Evolutionary conservation across 2,113 vertebrate genomes (phyloP).

Genomic region (Columba janthina): DNA sequence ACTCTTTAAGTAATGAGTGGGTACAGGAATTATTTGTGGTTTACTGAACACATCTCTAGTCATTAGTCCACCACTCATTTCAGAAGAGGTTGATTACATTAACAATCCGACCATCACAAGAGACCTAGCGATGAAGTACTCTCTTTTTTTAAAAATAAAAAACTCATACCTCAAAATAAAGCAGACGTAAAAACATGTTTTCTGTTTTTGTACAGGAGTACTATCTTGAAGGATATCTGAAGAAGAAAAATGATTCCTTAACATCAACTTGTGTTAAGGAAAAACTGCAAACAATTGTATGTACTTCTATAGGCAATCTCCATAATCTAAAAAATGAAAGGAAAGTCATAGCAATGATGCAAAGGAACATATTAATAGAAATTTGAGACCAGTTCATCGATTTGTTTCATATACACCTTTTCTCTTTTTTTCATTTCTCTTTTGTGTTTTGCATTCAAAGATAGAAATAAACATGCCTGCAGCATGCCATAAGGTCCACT

Average conservation of each 20-base stretch:
- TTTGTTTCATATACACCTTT: background rate
- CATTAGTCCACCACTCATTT: slow-evolving; percentile 6
- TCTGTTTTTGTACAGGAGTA: background rate
- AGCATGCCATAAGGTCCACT: background rate
- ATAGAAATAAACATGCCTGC: background rate
- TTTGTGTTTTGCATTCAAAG: background rate
- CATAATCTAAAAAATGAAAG: background rate
- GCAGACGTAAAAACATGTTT: background rate
- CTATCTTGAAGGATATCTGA: background rate
- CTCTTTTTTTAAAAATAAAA: background rate
- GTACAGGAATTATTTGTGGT: slow-evolving; percentile 9
- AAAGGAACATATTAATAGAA: background rate
- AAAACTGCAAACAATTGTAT: background rate
- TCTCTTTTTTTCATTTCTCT: background rate
- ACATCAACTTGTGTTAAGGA: background rate
- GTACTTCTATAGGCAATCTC: background rate
- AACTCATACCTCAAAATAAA: background rate
- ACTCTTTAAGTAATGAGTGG: background rate
- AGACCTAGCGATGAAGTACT: background rate
- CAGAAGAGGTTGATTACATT: slow-evolving; percentile 25
- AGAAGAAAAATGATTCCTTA: background rate
- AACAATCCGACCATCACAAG: background rate
- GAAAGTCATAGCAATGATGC: background rate
- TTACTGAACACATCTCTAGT: slow-evolving; percentile 57
- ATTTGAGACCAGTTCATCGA: background rate